Conservation (phyloP, 2,797 vertebrate genomes). For the Varecia variegata region DNA sequence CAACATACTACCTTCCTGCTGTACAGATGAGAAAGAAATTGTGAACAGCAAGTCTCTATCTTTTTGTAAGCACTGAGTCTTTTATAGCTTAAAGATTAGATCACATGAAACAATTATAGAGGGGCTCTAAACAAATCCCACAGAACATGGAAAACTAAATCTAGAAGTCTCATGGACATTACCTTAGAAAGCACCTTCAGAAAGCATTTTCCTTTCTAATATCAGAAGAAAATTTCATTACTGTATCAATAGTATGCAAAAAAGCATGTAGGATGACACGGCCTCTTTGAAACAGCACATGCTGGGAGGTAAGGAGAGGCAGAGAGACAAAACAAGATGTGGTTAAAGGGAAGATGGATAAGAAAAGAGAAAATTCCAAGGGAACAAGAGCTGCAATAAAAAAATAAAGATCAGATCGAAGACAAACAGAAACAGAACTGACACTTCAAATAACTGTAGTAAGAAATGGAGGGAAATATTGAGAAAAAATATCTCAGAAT, state of each 20-base stretch:
- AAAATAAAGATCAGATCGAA: not conserved
- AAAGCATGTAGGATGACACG: accelerated
- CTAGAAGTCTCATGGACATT: no score
- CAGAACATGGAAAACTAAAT: not conserved
- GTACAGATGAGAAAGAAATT: not conserved
- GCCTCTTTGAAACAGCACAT: not conserved
- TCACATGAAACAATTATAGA: not conserved
- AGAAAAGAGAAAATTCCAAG: not conserved
- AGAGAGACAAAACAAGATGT: not conserved
- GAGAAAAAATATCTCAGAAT: not conserved
- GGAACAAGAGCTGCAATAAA: not conserved
- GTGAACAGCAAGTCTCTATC: not conserved
- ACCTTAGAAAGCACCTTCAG: not conserved
- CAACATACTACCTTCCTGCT: not conserved
- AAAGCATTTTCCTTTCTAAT: not conserved
- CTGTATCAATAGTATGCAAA: not conserved
- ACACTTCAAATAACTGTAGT: not conserved
- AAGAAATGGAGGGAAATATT: not conserved
- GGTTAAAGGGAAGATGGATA: not conserved
- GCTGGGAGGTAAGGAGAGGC: not conserved
- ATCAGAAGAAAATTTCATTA: not conserved
- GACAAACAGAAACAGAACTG: not conserved
- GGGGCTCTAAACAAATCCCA: not conserved
- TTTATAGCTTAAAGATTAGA: not conserved
- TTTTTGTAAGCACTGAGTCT: not conserved